A percentile compares a stretch with the other conserved stretches of the same genome.
These are phyloP conservation scores for Acomys russatus DNA, from an alignment of 2,797 vertebrate species.

Conservation along the genomic window DNA sequence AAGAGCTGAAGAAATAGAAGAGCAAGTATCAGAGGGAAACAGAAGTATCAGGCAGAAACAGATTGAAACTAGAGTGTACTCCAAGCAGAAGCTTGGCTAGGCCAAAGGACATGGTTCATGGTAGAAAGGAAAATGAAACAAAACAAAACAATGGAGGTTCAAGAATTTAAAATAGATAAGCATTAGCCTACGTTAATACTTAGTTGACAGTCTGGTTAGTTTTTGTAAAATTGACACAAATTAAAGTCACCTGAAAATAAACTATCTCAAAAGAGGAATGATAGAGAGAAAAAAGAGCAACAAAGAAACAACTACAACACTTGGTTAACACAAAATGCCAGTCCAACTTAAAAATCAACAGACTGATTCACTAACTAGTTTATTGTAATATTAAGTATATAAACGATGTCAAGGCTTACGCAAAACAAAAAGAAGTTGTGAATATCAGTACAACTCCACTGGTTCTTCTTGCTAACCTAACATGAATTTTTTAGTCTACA, in stretches of 20 bases:
- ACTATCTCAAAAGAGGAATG: neutral
- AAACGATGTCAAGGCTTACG: neutral
- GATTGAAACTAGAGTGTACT: neutral
- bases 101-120: neutral
- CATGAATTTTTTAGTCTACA: neutral
- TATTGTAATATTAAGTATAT: constrained; percentile 16
- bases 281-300: neutral
- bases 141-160: neutral
- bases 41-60: neutral
- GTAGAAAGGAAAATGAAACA: neutral
- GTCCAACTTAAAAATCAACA: neutral
- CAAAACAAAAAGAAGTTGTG: neutral
- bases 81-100: neutral
- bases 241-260: neutral
- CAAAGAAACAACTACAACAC: neutral
- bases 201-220: neutral
- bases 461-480: neutral
- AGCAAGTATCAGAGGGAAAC: neutral
- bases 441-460: neutral
- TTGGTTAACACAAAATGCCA: neutral
- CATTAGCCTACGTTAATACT: neutral
- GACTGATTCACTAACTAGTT: neutral
- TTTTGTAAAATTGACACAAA: neutral
- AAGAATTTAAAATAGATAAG: neutral
- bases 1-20: neutral